These are phyloP conservation scores for Ganaspis brasiliensis DNA, from an alignment of 2,888 invertebrate genomes.

Conservation along the genomic window DNA sequence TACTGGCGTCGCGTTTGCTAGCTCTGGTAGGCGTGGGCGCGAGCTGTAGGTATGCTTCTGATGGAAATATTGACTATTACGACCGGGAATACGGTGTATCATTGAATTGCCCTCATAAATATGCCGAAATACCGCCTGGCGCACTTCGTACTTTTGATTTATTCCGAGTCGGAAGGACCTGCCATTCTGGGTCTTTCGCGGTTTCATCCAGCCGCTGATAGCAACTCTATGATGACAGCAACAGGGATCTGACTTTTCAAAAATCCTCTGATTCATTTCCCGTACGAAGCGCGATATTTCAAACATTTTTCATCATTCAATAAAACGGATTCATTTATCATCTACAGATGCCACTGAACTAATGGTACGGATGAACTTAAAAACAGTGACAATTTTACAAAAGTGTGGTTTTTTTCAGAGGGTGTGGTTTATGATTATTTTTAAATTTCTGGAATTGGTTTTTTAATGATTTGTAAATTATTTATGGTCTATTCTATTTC, in stretches of 20 bases:
- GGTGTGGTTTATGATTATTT: too few species aligned
- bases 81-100: slow-evolving; percentile 78
- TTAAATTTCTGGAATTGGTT: too few species aligned
- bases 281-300: background rate
- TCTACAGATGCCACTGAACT: too few species aligned
- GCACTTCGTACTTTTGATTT: slow-evolving; percentile 80
- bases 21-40: slow-evolving; percentile 74
- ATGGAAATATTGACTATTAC: slow-evolving; percentile 81
- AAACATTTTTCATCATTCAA: background rate
- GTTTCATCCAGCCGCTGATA: slow-evolving; percentile 46
- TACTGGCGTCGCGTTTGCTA: slow-evolving; percentile 68
- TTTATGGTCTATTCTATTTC: too few species aligned
- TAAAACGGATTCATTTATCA: too few species aligned
- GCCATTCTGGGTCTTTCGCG: slow-evolving; percentile 64
- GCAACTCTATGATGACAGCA: slow-evolving; percentile 40
- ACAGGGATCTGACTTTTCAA: slow-evolving; percentile 5
- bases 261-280: slow-evolving; percentile 15
- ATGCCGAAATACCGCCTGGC: slow-evolving; percentile 75
- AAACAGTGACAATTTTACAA: too few species aligned
- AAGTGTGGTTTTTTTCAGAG: too few species aligned
- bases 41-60: slow-evolving; percentile 80
- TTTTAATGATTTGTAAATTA: too few species aligned
- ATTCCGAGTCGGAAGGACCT: slow-evolving; percentile 66
- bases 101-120: slow-evolving; percentile 80
- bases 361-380: too few species aligned